Evolutionary conservation across 2,797 vertebrate species (phyloP).

Genomic region (Zalophus californianus): DNA sequence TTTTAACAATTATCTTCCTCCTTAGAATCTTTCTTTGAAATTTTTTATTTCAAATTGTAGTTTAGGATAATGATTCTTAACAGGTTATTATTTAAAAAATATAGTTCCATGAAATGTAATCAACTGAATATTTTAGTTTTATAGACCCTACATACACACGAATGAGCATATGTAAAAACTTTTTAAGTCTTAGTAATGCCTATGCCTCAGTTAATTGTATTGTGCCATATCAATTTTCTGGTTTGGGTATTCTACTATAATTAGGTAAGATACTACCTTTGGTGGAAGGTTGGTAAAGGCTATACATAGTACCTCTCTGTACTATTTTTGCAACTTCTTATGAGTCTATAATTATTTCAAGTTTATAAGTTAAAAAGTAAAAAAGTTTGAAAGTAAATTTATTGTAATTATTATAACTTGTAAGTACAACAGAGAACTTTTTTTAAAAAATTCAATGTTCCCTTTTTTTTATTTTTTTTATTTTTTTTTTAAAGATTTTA

Average conservation of each 20-base stretch:
- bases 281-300: neutral
- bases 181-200: neutral
- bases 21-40: neutral
- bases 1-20: neutral
- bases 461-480: too few relatives aligned
- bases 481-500: too few relatives aligned
- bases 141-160: neutral
- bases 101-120: neutral
- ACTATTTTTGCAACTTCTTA: slow-evolving; percentile 3
- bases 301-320: neutral
- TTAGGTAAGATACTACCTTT: neutral
- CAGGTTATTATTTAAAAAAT: neutral
- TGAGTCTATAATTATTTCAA: neutral
- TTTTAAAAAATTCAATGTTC: neutral
- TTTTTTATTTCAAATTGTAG: neutral
- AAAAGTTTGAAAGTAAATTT: neutral
- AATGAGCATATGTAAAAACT: neutral
- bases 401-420: neutral
- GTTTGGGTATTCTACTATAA: neutral
- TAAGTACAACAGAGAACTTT: neutral
- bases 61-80: neutral
- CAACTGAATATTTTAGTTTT: neutral
- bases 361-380: neutral
- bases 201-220: neutral
- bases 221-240: neutral